phyloP scores from a whole-genome alignment of 2,113 vertebrate species.

The Craseonycteris thonglongyai region DNA sequence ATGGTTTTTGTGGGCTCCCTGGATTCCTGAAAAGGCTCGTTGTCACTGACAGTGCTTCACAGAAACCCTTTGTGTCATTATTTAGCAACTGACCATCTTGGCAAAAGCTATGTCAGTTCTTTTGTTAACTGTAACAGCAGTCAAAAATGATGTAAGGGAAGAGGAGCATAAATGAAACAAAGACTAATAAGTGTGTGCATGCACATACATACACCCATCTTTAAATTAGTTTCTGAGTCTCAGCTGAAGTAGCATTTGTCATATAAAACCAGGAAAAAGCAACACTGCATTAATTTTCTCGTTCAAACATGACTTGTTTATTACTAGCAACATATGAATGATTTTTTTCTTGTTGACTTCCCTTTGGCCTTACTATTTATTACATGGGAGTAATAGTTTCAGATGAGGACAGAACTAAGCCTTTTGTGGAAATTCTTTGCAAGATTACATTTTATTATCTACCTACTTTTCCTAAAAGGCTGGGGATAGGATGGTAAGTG shows the following conservation, averaged over 20 bases:
- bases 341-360: neutral
- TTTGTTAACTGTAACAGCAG: slow-evolving; percentile 46
- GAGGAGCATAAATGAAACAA: neutral
- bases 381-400: neutral
- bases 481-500: neutral
- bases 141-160: neutral
- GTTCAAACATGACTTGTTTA: neutral
- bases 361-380: neutral
- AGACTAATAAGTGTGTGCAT: neutral
- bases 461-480: neutral
- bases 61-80: slow-evolving; percentile 38
- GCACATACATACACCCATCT: neutral
- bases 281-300: neutral
- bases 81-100: slow-evolving; percentile 42
- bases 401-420: neutral
- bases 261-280: neutral
- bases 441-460: neutral
- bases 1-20: slow-evolving; percentile 14
- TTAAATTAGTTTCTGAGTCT: neutral
- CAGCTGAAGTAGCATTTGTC: neutral
- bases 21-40: slow-evolving; percentile 36
- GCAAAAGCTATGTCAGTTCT: slow-evolving; percentile 6
- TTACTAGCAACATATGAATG: neutral
- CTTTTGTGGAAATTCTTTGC: slow-evolving; percentile 20
- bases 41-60: neutral